These are phyloP conservation scores for Dolichomitus sp. DNA, from an alignment of 2,888 invertebrate species.

Conservation along the genomic window DNA sequence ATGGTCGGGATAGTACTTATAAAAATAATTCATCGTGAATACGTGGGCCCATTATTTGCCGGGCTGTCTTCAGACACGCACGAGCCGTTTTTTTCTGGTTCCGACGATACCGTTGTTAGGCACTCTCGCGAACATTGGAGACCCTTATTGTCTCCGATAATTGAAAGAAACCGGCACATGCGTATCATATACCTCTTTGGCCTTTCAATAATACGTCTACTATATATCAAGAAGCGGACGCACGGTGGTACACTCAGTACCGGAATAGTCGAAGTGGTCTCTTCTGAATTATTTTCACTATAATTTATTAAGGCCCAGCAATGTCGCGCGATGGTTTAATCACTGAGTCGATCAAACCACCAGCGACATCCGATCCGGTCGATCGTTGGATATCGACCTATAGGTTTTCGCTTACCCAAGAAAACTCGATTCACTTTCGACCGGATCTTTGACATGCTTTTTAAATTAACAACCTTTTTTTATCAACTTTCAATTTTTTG, in stretches of 20 bases:
- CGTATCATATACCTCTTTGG: slow-evolving; percentile 58
- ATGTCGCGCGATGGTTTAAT: slow-evolving; percentile 5
- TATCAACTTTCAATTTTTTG: slow-evolving; percentile 25
- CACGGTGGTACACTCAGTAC: slow-evolving; percentile 80
- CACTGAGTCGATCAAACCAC: not conserved
- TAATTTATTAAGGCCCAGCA: slow-evolving; percentile 11
- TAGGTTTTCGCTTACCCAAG: slow-evolving; percentile 43
- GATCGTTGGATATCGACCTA: slow-evolving; percentile 60
- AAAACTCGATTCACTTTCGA: slow-evolving; percentile 63
- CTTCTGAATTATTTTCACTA: slow-evolving; percentile 28
- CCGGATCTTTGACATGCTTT: slow-evolving; percentile 36
- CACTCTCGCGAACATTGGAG: slow-evolving; percentile 1
- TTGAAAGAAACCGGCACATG: slow-evolving; percentile 40
- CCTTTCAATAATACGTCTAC: slow-evolving; percentile 75
- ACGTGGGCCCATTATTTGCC: slow-evolving; percentile 7
- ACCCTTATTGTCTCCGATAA: not conserved
- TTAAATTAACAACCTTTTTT: not conserved
- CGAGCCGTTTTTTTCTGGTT: slow-evolving; percentile 9
- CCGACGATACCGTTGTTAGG: not conserved
- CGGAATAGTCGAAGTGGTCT: slow-evolving; percentile 48
- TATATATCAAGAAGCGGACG: slow-evolving; percentile 85
- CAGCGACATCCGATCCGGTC: slow-evolving; percentile 43
- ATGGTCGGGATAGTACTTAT: slow-evolving; percentile 40
- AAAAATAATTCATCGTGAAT: slow-evolving; percentile 29
- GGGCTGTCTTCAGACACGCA: slow-evolving; percentile 19